Evolutionary conservation across 2,797 vertebrate genomes (phyloP), one percentile per base, ranked within the genome.

Genomic region (Rhabdophis nuchalis): DNA sequence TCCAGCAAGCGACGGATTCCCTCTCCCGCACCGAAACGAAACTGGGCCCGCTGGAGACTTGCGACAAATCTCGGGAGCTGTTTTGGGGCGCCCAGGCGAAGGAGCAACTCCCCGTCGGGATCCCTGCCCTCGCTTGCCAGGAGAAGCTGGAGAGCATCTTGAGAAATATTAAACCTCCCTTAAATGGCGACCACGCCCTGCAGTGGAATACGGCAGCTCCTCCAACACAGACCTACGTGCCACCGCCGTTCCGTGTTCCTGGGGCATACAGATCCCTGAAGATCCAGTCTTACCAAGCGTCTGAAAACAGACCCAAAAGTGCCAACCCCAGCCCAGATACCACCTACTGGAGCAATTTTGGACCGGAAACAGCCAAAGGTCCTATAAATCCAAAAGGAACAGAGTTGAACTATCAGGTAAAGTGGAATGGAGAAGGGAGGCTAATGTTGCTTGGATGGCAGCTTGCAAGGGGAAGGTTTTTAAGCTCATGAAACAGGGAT

Each of bases 381-480:
- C 58, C 56, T 14, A 8, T 29, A 16, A 91, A 56, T 89, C 53
- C 12, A 41, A 89, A 29, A 32, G 93, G 32, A 29, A 32, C 29
- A 29, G 94, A 89, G 86, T 87, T 23, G 10, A 92, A 52, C 14
- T 85, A 50, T 7, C 95, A 97, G 97, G 97, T 97, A 96, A 82
- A 82, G 20, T 25, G 72, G 36, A 95, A 92, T 25, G 4, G 5
- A 14, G 18, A 64, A n/a, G 18, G 7, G 27, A 41, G 12, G 56
- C 1, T 32, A 23, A 41, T 0, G 8, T 23, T 23, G 3, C 36
- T 41, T 20, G 16, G 16, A 36, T n/a, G 68, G 54, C 20, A 12
- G 20, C 32, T 14, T 60, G 6, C 68, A 10, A 7, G 0, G 20
- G 36, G 36, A 25, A 77, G 20, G 18, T 18, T 32, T 64, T 29